These are phyloP conservation scores for Gasterosteus nipponicus DNA, from an alignment of 2,113 vertebrate genomes.

Conservation along the genomic window DNA sequence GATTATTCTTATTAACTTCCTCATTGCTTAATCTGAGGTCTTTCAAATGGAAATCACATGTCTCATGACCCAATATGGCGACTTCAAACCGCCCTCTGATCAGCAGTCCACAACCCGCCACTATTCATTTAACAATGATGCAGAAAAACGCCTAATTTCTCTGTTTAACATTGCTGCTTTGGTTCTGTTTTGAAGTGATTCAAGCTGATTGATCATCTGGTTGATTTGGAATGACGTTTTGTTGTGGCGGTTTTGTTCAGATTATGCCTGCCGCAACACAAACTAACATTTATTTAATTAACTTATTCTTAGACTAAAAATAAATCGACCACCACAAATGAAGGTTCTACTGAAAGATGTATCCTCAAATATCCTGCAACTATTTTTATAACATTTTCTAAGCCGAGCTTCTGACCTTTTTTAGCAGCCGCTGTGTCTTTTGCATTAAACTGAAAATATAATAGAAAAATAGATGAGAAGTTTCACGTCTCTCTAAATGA, in stretches of 20 bases:
- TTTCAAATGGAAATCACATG: neutral
- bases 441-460: neutral
- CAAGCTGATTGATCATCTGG: neutral
- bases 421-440: slow-evolving; percentile 12
- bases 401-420: slow-evolving; percentile 29
- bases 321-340: slow-evolving; percentile 10
- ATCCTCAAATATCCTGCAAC: slow-evolving; percentile 13
- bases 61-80: neutral
- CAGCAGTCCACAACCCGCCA: neutral
- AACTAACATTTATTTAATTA: neutral
- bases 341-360: slow-evolving; percentile 5
- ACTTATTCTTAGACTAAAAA: slow-evolving; percentile 20
- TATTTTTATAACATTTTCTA: slow-evolving; percentile 48
- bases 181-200: neutral
- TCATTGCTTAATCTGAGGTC: neutral
- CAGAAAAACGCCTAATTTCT: neutral
- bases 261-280: neutral
- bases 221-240: neutral
- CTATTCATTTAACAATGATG: neutral
- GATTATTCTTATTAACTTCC: neutral
- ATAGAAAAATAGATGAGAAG: slow-evolving; percentile 55
- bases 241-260: neutral
- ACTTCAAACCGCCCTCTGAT: neutral
- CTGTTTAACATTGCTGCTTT: neutral
- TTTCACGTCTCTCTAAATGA: slow-evolving; percentile 23